phyloP scores from a whole-genome alignment of 2,113 vertebrate genomes.

The Pollimyrus isidori region DNA sequence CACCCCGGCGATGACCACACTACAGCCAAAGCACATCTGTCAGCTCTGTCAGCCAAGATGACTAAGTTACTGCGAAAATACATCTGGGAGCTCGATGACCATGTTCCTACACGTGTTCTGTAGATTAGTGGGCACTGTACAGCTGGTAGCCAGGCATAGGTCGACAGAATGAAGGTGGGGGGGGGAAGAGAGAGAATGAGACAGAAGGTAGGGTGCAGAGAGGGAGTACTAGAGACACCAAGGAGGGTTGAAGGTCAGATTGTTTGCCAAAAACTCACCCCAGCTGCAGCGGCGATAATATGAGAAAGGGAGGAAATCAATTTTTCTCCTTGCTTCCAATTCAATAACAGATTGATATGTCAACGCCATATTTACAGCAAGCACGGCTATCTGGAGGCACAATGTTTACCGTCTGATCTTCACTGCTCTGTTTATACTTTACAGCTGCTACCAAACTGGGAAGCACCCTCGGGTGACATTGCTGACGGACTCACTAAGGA shows the following conservation, averaged over 20 bases:
- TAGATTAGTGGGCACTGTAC: background rate
- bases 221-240: background rate
- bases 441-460: background rate
- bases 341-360: background rate
- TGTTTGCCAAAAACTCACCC: background rate
- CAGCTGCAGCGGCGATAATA: background rate
- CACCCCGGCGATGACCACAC: background rate
- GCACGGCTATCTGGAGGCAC: background rate
- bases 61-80: background rate
- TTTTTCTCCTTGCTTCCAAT: background rate
- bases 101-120: background rate
- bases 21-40: background rate
- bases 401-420: background rate
- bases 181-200: too few species aligned
- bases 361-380: background rate
- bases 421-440: background rate
- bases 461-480: background rate
- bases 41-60: background rate
- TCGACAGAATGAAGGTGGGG: background rate
- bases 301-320: background rate
- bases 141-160: background rate
- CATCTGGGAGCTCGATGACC: background rate
- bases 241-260: background rate
- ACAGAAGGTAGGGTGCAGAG: too few species aligned
- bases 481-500: background rate